Conservation (phyloP, 2,113 vertebrate species). For the Zonotrichia leucophrys region DNA sequence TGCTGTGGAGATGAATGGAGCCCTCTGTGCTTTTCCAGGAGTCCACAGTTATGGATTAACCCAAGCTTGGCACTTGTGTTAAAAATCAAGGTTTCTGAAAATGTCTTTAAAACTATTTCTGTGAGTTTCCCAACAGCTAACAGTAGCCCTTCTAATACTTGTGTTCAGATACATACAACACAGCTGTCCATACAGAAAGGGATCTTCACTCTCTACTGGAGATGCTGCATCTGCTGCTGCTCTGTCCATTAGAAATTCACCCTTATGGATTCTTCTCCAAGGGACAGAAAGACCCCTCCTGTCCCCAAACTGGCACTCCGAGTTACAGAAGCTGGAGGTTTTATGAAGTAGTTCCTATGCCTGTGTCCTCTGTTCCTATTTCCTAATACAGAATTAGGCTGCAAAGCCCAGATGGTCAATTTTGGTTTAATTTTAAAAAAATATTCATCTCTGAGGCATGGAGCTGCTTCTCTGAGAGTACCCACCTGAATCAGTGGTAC, state of each 20-base stretch:
- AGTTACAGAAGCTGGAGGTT: background rate
- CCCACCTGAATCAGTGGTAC: too few relatives aligned
- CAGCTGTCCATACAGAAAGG: background rate
- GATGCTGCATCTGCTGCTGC: background rate
- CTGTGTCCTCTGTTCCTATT: background rate
- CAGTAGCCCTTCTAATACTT: background rate
- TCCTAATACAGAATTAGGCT: background rate
- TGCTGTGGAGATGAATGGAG: constrained; percentile 42
- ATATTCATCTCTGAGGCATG: fast-evolving
- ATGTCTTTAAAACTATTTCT: background rate
- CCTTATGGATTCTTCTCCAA: background rate
- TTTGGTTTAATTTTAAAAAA: background rate
- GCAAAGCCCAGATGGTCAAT: background rate
- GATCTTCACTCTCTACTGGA: background rate
- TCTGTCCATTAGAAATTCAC: background rate
- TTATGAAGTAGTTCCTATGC: background rate
- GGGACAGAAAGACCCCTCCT: background rate
- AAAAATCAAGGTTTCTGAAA: constrained; percentile 17
- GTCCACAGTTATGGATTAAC: constrained; percentile 37
- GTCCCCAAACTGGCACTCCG: background rate
- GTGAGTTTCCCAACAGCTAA: background rate
- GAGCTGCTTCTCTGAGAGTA: background rate
- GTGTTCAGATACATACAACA: background rate
- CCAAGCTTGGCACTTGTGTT: background rate
- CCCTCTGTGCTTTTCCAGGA: background rate